These are phyloP conservation scores for Lasioglossum albipes DNA, from an alignment of 1,140 invertebrate species.

Conservation along the genomic window DNA sequence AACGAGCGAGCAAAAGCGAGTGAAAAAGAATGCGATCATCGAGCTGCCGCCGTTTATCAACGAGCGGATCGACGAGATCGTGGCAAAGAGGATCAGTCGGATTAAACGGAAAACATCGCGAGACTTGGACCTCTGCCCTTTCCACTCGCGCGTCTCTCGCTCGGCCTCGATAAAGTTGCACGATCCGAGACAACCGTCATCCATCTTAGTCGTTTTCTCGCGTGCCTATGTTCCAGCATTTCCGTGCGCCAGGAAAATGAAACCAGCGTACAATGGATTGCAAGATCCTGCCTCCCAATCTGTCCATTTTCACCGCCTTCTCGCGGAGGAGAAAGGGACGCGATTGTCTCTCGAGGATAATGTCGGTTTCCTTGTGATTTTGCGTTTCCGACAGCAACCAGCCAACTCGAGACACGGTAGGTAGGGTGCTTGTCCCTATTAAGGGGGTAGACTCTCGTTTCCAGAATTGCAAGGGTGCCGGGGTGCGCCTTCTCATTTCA, in stretches of 20 bases:
- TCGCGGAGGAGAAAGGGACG: not conserved
- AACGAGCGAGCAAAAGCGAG: not conserved
- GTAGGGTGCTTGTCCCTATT: too few species aligned
- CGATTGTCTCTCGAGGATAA: too few species aligned
- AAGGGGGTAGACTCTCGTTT: too few species aligned
- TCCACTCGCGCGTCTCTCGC: too few species aligned
- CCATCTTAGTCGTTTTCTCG: slow-evolving; percentile 29
- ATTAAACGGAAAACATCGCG: not conserved
- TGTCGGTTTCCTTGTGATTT: too few species aligned
- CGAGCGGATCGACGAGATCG: not conserved
- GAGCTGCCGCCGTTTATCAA: not conserved
- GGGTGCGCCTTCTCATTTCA: too few species aligned
- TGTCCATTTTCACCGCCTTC: not conserved
- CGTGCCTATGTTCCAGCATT: slow-evolving; percentile 12
- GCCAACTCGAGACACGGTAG: too few species aligned
- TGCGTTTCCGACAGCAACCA: too few species aligned
- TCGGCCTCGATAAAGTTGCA: slow-evolving; percentile 2
- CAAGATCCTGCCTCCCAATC: not conserved
- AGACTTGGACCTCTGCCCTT: too few species aligned
- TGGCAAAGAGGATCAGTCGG: not conserved
- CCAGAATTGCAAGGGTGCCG: too few species aligned
- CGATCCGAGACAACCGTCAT: slow-evolving; percentile 4
- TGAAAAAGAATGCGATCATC: not conserved
- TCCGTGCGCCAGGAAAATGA: slow-evolving; percentile 3
- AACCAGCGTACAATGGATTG: not conserved